Base-by-base conservation (phyloP, 1,140 invertebrate genomes). In the Copidosoma floridanum region DNA sequence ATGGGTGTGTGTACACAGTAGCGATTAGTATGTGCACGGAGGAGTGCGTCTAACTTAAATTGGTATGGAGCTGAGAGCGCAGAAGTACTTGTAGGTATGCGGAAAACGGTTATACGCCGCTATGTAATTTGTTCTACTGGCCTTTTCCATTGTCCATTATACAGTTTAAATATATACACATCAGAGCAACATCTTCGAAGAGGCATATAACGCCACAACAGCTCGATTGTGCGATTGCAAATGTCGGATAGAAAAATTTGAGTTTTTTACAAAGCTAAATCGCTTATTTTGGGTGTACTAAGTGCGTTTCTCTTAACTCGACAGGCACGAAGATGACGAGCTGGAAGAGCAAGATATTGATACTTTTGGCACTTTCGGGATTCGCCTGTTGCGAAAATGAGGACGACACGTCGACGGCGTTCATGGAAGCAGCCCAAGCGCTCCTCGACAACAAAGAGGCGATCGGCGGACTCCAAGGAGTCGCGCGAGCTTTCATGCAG, bases 361-460 rank as follows among this genome's bases (percentile, higher is more conserved):
- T 63, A 21, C 54, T 75, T 16, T 8, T 79, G 37, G 63, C 65
- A 11, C 35, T 70, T 10, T 50, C 70, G 20, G 69, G 68, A 12
- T 50, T 65, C 26, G 66, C 64, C 8, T 43, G 37, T 8, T 70
- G 68, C 44, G 63, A 72, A 2, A 69, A 70, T n/a, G 57, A 73
- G 1, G 72, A 77, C 23, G 70, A 75, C 10, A 56, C 59, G 20
- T 71, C 78, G 3, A 64, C 50, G 10, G 72, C 66, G 1, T 79
- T 81, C 29, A 65, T 78, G 29, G 76, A 79, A 50, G 78, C 71
- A 5, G 78, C 76, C 0, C 70, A 69, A 21, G 67, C 71, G 2
- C 65, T 81, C 12, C 74, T 79, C 43, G 54, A 68, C 21, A 69
- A 78, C 37, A 73, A 71, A 43, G 72, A 78, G 18, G 70, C 69